Evolutionary conservation across 2,888 invertebrate genomes (phyloP).

Genomic region (Miltochrista miniata): DNA sequence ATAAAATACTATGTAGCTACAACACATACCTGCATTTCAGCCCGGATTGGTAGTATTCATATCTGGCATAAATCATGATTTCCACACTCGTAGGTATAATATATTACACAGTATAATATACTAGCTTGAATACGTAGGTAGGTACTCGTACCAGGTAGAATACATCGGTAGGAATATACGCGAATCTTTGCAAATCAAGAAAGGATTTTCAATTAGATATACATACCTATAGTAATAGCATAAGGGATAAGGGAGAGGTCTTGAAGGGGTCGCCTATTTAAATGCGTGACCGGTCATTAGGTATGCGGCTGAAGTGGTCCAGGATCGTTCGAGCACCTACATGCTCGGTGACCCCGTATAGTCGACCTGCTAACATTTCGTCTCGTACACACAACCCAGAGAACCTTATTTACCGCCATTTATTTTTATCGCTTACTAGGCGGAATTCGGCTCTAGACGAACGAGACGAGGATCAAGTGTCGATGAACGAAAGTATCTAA

Average conservation of each 20-base stretch:
- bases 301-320: constrained; percentile 53
- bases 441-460: constrained; percentile 42
- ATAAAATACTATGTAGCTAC: constrained; percentile 50
- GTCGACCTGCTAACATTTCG: constrained; percentile 76
- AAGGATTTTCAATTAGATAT: constrained; percentile 46
- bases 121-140: constrained; percentile 7
- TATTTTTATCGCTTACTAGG: constrained; percentile 63
- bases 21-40: constrained; percentile 44
- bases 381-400: constrained; percentile 44
- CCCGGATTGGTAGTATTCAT: constrained; percentile 50
- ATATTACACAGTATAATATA: constrained; percentile 23
- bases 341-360: constrained; percentile 70
- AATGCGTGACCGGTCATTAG: constrained; percentile 80
- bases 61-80: constrained; percentile 51
- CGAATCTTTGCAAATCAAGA: constrained; percentile 49
- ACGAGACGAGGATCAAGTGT: constrained; percentile 15
- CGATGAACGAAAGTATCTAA: constrained; percentile 26
- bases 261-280: constrained; percentile 70
- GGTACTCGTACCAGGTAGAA: too few relatives aligned
- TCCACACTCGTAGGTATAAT: too few relatives aligned
- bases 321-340: constrained; percentile 53
- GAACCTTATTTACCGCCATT: constrained; percentile 56
- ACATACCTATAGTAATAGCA: constrained; percentile 51
- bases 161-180: constrained; percentile 1
- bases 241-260: constrained; percentile 63